phyloP scores from a whole-genome alignment of 1,140 invertebrate species.

The Drosophila leontia region DNA sequence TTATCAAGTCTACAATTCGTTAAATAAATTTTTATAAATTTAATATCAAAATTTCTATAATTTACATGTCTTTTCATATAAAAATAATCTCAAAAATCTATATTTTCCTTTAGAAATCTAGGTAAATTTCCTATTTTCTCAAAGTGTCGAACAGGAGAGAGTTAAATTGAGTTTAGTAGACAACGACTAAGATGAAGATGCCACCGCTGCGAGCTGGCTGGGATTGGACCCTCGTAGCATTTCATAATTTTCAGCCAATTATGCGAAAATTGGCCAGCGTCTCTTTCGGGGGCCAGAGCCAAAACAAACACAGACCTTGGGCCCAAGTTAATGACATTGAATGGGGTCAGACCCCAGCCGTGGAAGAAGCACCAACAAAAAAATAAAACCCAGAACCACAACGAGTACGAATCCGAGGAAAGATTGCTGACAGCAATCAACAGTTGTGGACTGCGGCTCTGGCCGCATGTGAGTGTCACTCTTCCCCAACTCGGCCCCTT shows the following conservation, averaged over 20 bases:
- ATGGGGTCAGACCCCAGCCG: constrained; percentile 65
- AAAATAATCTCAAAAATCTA: neutral
- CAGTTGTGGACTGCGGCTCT: constrained; percentile 55
- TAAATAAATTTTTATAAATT: no score
- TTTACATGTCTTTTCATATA: neutral
- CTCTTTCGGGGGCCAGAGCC: constrained; percentile 31
- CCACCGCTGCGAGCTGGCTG: constrained; percentile 15
- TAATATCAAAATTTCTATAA: neutral
- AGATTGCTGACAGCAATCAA: constrained; percentile 77
- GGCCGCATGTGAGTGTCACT: constrained; percentile 52
- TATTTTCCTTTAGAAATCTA: neutral
- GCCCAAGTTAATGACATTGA: constrained; percentile 78
- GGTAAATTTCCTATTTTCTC: neutral
- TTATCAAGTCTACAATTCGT: no score
- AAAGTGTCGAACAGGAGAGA: constrained; percentile 31
- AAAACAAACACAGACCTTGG: constrained; percentile 80
- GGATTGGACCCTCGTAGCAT: constrained; percentile 50
- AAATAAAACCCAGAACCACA: constrained; percentile 24
- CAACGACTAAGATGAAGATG: constrained; percentile 31
- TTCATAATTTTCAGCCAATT: constrained; percentile 79
- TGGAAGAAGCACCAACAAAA: constrained; percentile 34
- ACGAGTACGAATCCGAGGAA: constrained; percentile 35
- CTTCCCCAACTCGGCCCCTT: constrained; percentile 17
- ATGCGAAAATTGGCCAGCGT: constrained; percentile 68
- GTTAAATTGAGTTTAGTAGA: constrained; percentile 61